Percentiles rank a stretch among this genome's conserved stretches.
Evolutionary conservation across 2,797 vertebrate genomes (phyloP).

Genomic region (Pyrrhura leucotis): DNA sequence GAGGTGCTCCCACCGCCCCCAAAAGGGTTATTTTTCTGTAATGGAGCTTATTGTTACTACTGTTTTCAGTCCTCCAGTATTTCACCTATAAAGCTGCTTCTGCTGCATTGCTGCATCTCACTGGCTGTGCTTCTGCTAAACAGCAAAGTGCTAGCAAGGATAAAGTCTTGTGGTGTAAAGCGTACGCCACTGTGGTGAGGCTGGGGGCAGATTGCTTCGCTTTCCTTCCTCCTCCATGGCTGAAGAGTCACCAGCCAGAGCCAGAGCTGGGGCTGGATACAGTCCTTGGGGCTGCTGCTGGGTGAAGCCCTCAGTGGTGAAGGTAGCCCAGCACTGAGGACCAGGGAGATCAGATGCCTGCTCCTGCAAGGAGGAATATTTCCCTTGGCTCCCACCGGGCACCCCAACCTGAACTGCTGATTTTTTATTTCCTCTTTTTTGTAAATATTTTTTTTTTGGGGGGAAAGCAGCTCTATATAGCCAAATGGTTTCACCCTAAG

Average conservation of each 20-base stretch:
- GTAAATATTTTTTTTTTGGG: neutral
- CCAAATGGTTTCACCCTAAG: conserved; percentile 64
- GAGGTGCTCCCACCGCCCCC: conserved; percentile 32
- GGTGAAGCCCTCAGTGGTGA: neutral
- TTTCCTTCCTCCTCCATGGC: neutral
- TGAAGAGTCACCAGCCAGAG: neutral
- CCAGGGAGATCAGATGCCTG: neutral
- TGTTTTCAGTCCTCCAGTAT: neutral
- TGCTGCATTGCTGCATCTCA: neutral
- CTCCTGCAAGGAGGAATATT: neutral
- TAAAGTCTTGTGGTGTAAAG: neutral
- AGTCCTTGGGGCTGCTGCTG: neutral
- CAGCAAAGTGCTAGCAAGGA: neutral
- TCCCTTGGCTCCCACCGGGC: conserved; percentile 38
- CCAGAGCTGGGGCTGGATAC: neutral
- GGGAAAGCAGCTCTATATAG: neutral
- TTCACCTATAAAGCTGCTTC: neutral
- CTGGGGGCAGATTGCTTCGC: accelerated
- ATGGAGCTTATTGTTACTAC: neutral
- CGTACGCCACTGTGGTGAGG: neutral
- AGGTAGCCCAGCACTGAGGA: neutral
- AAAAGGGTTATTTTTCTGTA: conserved; percentile 11
- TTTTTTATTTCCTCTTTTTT: neutral
- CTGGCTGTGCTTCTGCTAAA: neutral
- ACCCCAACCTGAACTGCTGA: conserved; percentile 51